Evolutionary conservation across 1,140 invertebrate genomes (phyloP).

Genomic region (Bombus consobrinus): DNA sequence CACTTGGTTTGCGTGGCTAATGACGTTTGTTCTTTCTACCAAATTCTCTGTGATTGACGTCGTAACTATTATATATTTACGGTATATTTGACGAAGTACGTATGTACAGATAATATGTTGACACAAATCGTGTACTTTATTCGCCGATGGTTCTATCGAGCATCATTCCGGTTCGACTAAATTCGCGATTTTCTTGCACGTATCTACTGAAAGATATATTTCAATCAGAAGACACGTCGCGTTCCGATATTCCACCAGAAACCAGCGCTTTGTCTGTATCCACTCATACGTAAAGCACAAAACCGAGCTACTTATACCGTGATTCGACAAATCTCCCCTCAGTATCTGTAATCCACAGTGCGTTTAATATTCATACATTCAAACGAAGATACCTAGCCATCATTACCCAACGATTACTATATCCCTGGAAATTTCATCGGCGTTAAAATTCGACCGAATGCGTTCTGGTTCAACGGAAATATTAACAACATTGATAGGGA

Average conservation of each 20-base stretch:
- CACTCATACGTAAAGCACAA: not conserved
- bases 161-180: not conserved
- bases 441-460: not conserved
- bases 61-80: too few relatives aligned
- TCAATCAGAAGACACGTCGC: not conserved
- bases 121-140: too few relatives aligned
- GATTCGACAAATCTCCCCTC: not conserved
- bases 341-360: not conserved
- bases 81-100: not conserved
- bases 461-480: not conserved
- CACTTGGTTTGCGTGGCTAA: not conserved
- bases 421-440: not conserved
- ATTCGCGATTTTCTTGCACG: not conserved
- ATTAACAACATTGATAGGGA: not conserved
- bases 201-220: not conserved
- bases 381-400: not conserved
- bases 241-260: not conserved
- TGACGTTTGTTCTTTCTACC: too few relatives aligned
- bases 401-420: not conserved
- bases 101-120: not conserved
- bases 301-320: not conserved
- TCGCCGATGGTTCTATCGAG: too few relatives aligned
- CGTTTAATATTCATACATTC: slow-evolving; percentile 7
- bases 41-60: not conserved
- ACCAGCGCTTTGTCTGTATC: too few relatives aligned